Base-by-base conservation (phyloP, 2,888 invertebrate genomes). In the Lysandra bellargus region DNA sequence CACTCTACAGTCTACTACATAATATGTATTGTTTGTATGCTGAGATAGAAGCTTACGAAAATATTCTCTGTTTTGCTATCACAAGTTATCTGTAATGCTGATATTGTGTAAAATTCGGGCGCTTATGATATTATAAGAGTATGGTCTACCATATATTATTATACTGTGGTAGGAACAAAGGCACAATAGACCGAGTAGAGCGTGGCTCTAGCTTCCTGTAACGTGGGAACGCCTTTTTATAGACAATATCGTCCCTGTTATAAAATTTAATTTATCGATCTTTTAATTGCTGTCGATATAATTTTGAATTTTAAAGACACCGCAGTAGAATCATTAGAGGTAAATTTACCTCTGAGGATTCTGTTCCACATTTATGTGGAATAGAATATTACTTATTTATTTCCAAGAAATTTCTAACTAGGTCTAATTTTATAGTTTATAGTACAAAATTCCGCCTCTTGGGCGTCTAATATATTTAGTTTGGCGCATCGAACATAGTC, bases 151-250 rank as follows among this genome's bases (percentile, higher is more conserved):
- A 14, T 17, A 57, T 1, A 57, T 17, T 14, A 14, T 57, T 6
- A 14, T 2, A 53, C 4, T 57, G 57, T 57, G 57, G 87, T 89
- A 89, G 86, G 88, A 88, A 92, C 92, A 92, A 91, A 87, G 89
- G 88, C 90, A 90, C 91, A 91, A 92, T 91, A 90, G 86, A 87
- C 90, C 91, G 90, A 91, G 90, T 88, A 87, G 88, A 90, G 93
- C 91, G 88, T 85, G 89, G 87, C 85, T 85, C 86, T 85, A 83
- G 87, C 87, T 91, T 93, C 93, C 92, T 90, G 88, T 86, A 87
- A 90, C 92, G 92, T 94, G 93, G 91, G 93, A 94, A 93, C 87
- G 88, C 87, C 89, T 88, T 88, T 89, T 88, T 85, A 85, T 86
- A 86, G 83, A 89, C 89, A 88, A 89, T 87, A 87, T 82, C 83